A percentile compares a stretch with the other conserved stretches of the same genome.
Conservation (phyloP, 2,888 invertebrate species). For the Clostera curtula region DNA sequence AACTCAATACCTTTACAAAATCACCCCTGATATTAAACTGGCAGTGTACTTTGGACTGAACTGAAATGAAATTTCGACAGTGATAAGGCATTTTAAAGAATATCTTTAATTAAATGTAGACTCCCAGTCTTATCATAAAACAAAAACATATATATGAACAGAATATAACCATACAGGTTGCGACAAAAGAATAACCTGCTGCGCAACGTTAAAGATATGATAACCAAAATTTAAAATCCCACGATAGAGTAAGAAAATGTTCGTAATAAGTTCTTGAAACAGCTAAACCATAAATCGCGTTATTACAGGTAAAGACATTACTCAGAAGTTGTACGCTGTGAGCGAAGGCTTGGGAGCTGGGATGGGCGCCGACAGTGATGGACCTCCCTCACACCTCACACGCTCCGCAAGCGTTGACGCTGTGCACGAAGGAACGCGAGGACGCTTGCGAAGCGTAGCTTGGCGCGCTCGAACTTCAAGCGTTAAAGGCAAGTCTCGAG, state of each 20-base stretch:
- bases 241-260: too few relatives aligned
- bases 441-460: constrained; percentile 79
- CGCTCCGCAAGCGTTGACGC: constrained; percentile 86
- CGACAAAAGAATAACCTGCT: too few relatives aligned
- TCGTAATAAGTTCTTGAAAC: too few relatives aligned
- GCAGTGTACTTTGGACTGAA: constrained; percentile 8
- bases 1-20: constrained; percentile 10
- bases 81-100: too few relatives aligned
- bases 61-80: too few relatives aligned
- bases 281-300: too few relatives aligned
- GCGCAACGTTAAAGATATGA: too few relatives aligned
- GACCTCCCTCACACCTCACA: constrained; percentile 66
- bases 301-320: constrained; percentile 86
- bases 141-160: too few relatives aligned
- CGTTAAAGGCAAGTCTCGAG: constrained; percentile 31
- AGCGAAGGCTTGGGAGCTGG: constrained; percentile 81
- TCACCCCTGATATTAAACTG: constrained; percentile 4
- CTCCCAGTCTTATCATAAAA: too few relatives aligned
- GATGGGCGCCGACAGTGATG: constrained; percentile 53
- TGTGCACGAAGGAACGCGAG: constrained; percentile 84
- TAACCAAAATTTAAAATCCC: too few relatives aligned
- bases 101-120: too few relatives aligned
- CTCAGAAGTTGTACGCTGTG: constrained; percentile 87
- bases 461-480: constrained; percentile 68
- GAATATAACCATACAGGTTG: too few relatives aligned